Conservation (phyloP, 2,113 vertebrate genomes). For the Myodes glareolus region DNA sequence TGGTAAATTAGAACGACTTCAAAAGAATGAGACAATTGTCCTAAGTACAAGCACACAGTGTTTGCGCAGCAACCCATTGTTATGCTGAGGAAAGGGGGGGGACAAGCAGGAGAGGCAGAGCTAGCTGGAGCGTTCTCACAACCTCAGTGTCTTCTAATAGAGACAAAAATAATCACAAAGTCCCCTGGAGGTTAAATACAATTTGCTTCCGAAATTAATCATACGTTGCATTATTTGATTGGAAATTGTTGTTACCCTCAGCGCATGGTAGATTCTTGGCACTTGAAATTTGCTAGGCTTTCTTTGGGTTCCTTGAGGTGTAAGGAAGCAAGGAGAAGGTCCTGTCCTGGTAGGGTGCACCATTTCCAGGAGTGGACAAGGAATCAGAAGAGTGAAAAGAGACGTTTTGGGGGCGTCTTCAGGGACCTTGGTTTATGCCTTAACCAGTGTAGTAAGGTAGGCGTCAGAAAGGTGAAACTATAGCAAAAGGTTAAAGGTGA, state of each 20-base stretch:
- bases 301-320: background rate
- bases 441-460: background rate
- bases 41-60: background rate
- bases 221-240: background rate
- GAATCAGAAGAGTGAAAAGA: background rate
- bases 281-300: background rate
- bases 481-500: background rate
- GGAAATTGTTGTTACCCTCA: background rate
- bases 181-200: background rate
- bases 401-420: background rate
- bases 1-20: background rate
- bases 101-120: background rate
- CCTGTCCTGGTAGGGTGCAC: background rate
- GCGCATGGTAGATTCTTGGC: background rate
- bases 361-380: background rate
- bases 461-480: background rate
- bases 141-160: background rate
- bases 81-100: background rate
- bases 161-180: background rate
- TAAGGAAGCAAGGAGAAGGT: background rate
- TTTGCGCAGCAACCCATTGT: background rate
- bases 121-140: background rate
- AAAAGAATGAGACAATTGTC: slow-evolving; percentile 14
- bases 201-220: slow-evolving; percentile 39
- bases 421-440: background rate